Percentiles rank a stretch among this genome's conserved stretches.
Evolutionary conservation across 2,888 invertebrate species (phyloP).

Genomic region (Eupelmus urozonus): DNA sequence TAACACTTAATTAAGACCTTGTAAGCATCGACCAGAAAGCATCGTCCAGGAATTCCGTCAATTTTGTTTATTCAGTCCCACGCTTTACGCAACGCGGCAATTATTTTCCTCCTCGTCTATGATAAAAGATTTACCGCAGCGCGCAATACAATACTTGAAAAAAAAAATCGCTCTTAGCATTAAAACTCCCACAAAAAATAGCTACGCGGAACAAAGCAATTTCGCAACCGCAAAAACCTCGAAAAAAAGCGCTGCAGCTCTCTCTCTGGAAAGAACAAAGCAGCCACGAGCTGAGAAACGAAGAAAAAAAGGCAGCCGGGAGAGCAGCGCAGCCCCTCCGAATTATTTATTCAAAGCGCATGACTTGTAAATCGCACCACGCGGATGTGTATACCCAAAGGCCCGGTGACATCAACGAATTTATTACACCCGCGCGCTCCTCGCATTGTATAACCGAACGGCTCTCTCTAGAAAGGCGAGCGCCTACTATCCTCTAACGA

Average conservation of each 20-base stretch:
- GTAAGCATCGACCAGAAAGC: too few species aligned
- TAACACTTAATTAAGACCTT: too few species aligned
- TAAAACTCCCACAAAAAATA: constrained; percentile 11
- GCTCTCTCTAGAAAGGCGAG: constrained; percentile 22
- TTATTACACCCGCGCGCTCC: constrained; percentile 21
- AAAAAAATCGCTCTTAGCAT: neutral
- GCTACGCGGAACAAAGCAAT: constrained; percentile 28
- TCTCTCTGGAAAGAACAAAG: too few species aligned
- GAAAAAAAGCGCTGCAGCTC: constrained; percentile 2
- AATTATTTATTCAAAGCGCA: constrained; percentile 52
- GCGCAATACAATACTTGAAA: neutral
- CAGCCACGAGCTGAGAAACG: neutral
- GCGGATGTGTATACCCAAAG: constrained; percentile 18
- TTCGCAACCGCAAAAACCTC: constrained; percentile 7
- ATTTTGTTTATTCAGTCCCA: neutral
- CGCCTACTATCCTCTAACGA: neutral
- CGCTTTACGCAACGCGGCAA: neutral
- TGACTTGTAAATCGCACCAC: constrained; percentile 44
- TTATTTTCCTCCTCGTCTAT: neutral
- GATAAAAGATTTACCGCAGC: constrained; percentile 7
- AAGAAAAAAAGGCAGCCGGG: neutral
- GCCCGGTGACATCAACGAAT: constrained; percentile 48
- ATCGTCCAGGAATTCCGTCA: too few species aligned
- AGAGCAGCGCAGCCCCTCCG: neutral
- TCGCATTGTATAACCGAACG: constrained; percentile 39